These are phyloP conservation scores for Crypturellus undulatus DNA, from an alignment of 2,113 vertebrate species.

Conservation along the genomic window DNA sequence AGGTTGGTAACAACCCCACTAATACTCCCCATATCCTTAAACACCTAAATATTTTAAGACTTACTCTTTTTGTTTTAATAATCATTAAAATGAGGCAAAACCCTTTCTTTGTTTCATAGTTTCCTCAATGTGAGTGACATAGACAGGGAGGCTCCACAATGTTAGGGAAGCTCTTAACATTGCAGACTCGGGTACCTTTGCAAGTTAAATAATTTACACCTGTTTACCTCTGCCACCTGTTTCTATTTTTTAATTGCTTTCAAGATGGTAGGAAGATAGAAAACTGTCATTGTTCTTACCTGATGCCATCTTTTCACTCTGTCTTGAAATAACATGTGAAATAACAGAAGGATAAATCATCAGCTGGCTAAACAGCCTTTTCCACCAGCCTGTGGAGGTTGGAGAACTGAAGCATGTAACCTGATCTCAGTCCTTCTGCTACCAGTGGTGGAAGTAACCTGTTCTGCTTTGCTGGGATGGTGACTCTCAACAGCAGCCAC, in stretches of 20 bases:
- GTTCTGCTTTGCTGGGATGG: not conserved
- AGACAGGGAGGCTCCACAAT: not conserved
- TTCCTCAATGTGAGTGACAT: not conserved
- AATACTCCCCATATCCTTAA: not conserved
- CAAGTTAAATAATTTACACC: not conserved
- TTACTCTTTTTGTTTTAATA: not conserved
- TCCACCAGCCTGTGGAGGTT: not conserved
- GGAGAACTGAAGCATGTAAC: not conserved
- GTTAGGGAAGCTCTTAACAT: not conserved
- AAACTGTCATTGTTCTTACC: not conserved
- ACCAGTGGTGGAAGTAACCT: not conserved
- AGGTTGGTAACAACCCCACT: not conserved
- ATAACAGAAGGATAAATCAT: conserved; percentile 25
- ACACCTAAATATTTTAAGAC: not conserved
- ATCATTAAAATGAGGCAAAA: not conserved
- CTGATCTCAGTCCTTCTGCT: not conserved
- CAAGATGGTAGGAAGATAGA: not conserved
- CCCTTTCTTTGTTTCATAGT: not conserved
- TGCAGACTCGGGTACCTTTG: not conserved
- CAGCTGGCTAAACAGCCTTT: not conserved
- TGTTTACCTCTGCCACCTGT: not conserved
- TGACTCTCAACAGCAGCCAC: not conserved
- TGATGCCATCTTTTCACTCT: not conserved
- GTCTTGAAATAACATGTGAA: conserved; percentile 25
- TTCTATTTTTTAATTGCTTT: not conserved